Base-by-base conservation (phyloP, 1,140 invertebrate genomes). In the Ostrea edulis region DNA sequence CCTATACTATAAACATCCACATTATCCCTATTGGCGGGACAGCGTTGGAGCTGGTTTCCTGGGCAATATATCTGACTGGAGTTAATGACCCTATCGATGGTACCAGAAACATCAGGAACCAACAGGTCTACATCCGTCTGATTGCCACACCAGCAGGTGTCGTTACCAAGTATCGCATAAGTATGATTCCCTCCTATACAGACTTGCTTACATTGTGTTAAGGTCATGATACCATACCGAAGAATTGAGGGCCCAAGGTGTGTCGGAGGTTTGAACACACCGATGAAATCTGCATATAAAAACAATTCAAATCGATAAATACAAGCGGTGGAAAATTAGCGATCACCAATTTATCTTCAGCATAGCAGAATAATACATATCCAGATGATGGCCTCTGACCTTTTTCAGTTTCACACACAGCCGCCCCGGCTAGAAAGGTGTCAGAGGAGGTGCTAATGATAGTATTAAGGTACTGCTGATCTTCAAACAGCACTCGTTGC, bases 371-470 rank as follows among this genome's bases (percentile, higher is more conserved):
- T 44, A 62, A 62, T 17, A 62, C 55, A 0, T n/a, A n/a, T 20
- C 20, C 55, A 62, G 17, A 2, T 20, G 12, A 44, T n/a, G 4
- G 7, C 55, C 7, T 62, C 55, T 62, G 55, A 77, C 68, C 68
- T 29, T 77, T 77, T 77, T 77, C 68, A 5, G 68, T 44, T 77
- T 77, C 68, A 77, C 68, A 77, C 25, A 77, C 68, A 29, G 68
- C 68, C 12, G 68, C 68, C 14, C 2, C 5, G 11, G 68, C 25
- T 25, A 29, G 14, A 14, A 25, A 4, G 0, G 68, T 17, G 68
- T 77, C 68, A 14, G 55, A 62, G 17, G 68, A 77, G 68, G 68
- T 25, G 14, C 68, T 25, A 14, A 77, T 77, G 29, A 29, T 8
- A 3, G 25, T 77, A 25, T 77, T 77, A 0, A 77, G 25, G 11